phyloP scores from a whole-genome alignment of 2,888 invertebrate genomes.

The Orthosia incerta region DNA sequence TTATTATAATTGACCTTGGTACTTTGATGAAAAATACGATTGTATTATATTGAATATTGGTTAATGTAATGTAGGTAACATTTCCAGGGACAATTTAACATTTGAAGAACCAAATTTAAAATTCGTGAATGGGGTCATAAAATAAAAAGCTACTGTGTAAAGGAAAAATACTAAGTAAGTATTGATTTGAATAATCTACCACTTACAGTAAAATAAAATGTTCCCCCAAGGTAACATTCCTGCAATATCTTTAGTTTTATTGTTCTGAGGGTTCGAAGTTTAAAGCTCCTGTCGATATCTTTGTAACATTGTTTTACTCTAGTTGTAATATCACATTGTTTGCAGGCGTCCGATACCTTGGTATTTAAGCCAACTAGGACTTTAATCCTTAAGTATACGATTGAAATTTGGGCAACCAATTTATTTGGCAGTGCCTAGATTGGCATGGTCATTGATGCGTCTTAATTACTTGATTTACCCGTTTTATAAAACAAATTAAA shows the following conservation, averaged over 20 bases:
- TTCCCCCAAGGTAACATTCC: constrained; percentile 23
- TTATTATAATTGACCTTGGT: too few relatives aligned
- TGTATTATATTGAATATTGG: too few relatives aligned
- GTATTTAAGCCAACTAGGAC: background rate
- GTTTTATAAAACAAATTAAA: background rate
- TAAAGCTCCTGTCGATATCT: constrained; percentile 53
- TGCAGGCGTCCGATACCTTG: constrained; percentile 16
- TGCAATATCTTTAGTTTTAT: constrained; percentile 55
- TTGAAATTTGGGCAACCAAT: constrained; percentile 3
- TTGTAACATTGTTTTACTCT: constrained; percentile 46
- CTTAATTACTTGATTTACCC: background rate
- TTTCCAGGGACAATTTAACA: too few relatives aligned
- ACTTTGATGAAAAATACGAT: too few relatives aligned
- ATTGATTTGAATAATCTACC: constrained; percentile 46
- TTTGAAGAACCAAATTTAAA: background rate
- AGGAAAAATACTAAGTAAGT: constrained; percentile 38
- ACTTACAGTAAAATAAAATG: constrained; percentile 39
- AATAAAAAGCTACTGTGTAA: constrained; percentile 16
- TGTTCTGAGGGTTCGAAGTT: constrained; percentile 36
- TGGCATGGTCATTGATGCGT: background rate
- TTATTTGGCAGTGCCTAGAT: background rate
- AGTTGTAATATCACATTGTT: constrained; percentile 45
- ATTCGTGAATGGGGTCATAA: background rate
- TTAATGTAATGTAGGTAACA: too few relatives aligned
- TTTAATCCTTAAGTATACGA: background rate